Conservation (phyloP, 1,140 invertebrate species). For the Bombus waltoni region DNA sequence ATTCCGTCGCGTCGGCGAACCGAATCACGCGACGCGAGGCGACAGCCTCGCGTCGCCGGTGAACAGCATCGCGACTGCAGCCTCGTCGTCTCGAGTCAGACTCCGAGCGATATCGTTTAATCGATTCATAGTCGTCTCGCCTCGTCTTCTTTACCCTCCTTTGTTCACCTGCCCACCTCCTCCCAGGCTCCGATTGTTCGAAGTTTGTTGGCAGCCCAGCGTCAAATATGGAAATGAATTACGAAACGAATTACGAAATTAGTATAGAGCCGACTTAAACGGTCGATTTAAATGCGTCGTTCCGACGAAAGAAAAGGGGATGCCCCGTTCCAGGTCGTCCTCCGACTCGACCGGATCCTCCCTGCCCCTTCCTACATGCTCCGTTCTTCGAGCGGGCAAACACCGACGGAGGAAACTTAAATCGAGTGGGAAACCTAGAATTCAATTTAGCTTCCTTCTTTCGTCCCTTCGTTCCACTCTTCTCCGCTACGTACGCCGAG, state of each 20-base stretch:
- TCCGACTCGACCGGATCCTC: slow-evolving; percentile 7
- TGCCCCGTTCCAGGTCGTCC: background rate
- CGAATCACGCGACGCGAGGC: too few relatives aligned
- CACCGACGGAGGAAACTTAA: slow-evolving; percentile 22
- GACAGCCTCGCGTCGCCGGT: too few relatives aligned
- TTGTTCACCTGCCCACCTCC: background rate
- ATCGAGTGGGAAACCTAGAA: slow-evolving; percentile 53
- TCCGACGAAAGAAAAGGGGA: background rate
- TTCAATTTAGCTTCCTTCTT: slow-evolving; percentile 30
- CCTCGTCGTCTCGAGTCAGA: background rate
- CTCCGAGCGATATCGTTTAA: slow-evolving; percentile 25
- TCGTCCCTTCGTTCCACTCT: background rate
- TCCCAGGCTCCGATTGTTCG: background rate
- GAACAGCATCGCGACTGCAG: background rate
- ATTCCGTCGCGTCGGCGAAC: too few relatives aligned
- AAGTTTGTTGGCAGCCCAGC: slow-evolving; percentile 27
- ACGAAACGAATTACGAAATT: slow-evolving; percentile 70
- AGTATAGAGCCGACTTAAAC: slow-evolving; percentile 63
- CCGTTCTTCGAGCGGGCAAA: slow-evolving; percentile 11
- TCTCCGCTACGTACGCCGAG: background rate
- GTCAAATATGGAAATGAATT: slow-evolving; percentile 69
- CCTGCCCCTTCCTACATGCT: background rate
- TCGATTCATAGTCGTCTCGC: slow-evolving; percentile 13
- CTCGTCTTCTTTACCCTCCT: background rate
- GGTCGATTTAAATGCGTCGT: slow-evolving; percentile 68